Conservation (phyloP, 2,113 vertebrate species). For the Archilochus colubris region DNA sequence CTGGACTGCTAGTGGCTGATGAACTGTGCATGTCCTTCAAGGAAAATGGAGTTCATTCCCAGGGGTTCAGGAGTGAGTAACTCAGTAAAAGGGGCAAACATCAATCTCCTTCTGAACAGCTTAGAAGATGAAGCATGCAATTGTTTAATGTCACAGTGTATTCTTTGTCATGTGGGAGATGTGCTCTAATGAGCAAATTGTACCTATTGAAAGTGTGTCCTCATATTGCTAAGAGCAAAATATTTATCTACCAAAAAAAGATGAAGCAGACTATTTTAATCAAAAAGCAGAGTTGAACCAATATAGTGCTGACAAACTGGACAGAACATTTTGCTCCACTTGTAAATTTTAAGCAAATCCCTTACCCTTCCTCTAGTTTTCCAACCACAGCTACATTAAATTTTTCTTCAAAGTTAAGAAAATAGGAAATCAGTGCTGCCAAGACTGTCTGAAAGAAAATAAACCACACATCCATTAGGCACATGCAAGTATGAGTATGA, state of each 20-base stretch:
- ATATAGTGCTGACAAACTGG: not conserved
- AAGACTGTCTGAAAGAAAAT: conserved; percentile 87
- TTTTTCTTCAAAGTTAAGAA: conserved; percentile 78
- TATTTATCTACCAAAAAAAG: not conserved
- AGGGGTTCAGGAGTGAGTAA: not conserved
- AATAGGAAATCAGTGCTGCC: conserved; percentile 88
- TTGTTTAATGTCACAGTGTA: not conserved
- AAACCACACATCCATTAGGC: conserved; percentile 31
- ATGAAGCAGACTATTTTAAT: not conserved
- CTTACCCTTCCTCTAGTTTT: conserved; percentile 86
- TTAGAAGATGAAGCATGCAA: not conserved
- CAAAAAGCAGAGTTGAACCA: not conserved
- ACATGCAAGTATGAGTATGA: not conserved
- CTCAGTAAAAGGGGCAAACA: not conserved
- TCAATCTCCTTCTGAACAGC: not conserved
- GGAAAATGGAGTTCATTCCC: not conserved
- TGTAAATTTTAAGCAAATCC: not conserved
- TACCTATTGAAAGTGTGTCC: not conserved
- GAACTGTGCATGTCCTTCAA: not conserved
- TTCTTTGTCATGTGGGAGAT: not conserved
- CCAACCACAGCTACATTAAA: conserved; percentile 84
- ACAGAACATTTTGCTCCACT: not conserved
- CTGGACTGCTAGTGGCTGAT: not conserved
- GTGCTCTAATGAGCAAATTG: not conserved
- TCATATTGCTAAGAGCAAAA: not conserved